A percentile compares a stretch with the other conserved stretches of the same genome.
Evolutionary conservation across 37 sponge, comb jelly and placozoan species (phyloP).

Genomic region (Eunapius fragilis): DNA sequence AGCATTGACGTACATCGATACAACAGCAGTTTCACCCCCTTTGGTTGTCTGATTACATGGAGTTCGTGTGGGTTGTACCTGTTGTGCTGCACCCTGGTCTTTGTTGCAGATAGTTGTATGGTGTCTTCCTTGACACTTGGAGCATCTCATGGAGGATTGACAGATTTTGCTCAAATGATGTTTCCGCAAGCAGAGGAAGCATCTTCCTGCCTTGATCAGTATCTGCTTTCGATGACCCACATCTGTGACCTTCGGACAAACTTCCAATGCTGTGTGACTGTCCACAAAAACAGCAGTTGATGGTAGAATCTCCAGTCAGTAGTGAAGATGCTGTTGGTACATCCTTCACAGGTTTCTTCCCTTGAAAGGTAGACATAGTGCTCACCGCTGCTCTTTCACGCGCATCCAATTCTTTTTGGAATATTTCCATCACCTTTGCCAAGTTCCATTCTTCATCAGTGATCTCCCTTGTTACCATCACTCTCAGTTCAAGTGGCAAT

Average conservation of each 20-base stretch:
- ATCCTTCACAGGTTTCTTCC: not conserved
- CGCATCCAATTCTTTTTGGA: conserved; percentile 2
- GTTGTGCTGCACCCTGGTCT: not conserved
- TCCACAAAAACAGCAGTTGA: not conserved
- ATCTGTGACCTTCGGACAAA: too few species aligned
- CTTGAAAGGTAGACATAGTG: not conserved
- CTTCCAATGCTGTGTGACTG: too few species aligned
- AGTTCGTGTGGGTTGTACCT: too few species aligned
- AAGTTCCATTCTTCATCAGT: not conserved
- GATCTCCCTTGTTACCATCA: not conserved
- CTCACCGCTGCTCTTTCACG: not conserved
- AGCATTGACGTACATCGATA: not conserved
- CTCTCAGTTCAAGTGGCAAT: conserved; percentile 7
- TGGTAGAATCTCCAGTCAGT: not conserved
- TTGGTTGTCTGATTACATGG: not conserved
- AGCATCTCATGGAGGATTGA: not conserved
- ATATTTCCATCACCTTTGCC: not conserved
- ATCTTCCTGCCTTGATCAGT: too few species aligned
- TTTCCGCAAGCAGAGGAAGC: conserved; percentile 12
- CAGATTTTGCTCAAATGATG: not conserved
- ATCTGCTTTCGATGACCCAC: too few species aligned
- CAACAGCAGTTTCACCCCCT: not conserved
- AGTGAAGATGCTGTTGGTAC: too few species aligned
- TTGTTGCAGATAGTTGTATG: conserved; percentile 16
- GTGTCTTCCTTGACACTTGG: not conserved